Conservation (phyloP, 2,888 invertebrate species). For the Crocallis elinguaria region DNA sequence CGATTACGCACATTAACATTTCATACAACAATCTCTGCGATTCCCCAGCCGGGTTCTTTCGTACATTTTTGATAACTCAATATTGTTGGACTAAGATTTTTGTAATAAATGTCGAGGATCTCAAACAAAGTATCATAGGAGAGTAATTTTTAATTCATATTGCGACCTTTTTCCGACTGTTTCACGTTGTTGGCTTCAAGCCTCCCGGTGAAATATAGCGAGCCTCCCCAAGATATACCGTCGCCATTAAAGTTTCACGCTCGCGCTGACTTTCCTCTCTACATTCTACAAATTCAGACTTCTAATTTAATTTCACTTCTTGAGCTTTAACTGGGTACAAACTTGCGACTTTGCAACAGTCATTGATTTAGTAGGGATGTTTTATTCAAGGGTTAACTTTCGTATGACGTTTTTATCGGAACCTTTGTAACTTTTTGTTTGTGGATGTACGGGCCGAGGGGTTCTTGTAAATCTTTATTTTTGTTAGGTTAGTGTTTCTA, state of each 20-base stretch:
- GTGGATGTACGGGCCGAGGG: neutral
- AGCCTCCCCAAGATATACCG: slow-evolving; percentile 51
- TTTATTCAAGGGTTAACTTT: slow-evolving; percentile 21
- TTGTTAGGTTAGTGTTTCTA: too few relatives aligned
- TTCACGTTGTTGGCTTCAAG: slow-evolving; percentile 43
- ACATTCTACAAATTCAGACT: slow-evolving; percentile 53
- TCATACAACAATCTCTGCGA: slow-evolving; percentile 12
- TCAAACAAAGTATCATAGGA: slow-evolving; percentile 23
- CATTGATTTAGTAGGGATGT: slow-evolving; percentile 49
- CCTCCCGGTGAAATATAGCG: slow-evolving; percentile 55
- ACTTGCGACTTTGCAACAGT: slow-evolving; percentile 51
- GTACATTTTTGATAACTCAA: slow-evolving; percentile 16
- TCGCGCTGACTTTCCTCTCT: slow-evolving; percentile 44
- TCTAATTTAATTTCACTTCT: slow-evolving; percentile 51
- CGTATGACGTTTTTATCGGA: neutral
- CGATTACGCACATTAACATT: slow-evolving; percentile 18
- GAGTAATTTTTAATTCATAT: slow-evolving; percentile 46
- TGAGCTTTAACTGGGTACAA: slow-evolving; percentile 56
- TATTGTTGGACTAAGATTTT: slow-evolving; percentile 26
- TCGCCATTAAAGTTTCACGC: slow-evolving; percentile 65
- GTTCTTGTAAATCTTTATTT: too few relatives aligned
- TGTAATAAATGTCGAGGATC: slow-evolving; percentile 26
- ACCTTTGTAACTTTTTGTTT: neutral
- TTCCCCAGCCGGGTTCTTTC: slow-evolving; percentile 8
- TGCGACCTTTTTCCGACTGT: slow-evolving; percentile 43